Evolutionary conservation across 2,888 invertebrate species (phyloP), one percentile per base, ranked within the genome.

Genomic region (Aproaerema taeniolella): DNA sequence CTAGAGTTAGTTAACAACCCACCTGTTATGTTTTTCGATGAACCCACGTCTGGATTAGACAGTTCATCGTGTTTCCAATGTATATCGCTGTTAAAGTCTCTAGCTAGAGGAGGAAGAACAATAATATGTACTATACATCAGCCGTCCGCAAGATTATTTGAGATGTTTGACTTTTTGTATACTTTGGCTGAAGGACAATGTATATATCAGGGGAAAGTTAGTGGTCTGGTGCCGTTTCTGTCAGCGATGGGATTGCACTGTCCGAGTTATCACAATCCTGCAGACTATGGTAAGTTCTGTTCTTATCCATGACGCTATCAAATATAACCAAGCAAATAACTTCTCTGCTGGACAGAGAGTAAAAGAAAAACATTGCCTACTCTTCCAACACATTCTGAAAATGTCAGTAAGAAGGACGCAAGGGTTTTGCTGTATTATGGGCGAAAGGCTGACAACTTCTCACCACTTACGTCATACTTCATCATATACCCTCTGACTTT

Each of bases 91-190:
- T 87, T 98, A 64, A 96, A 96, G 79, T 93, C 94, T 1, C 80
- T 98, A 56, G 95, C 97, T 9, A 89, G 95, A 57, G 95, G 95
- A 35, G 92, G 94, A 1, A 90, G 97, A 50, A 97, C 97, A 16
- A 95, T 98, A 47, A 95, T 98, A 50, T 98, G 97, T 69, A 97
- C 97, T 28, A 98, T 98, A 56, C 98, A 98, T 81, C 98, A 98
- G 75, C 98, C 98, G 8, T 96, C 96, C 52, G 97, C 98, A 24
- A 91, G 97, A 57, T 87, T 98, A 32, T 98, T 98, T 67, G 97
- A 98, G 82, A 97, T 96, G 91, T 98, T 98, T 68, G 97, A 98
- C 75, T 91, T 95, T 85, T 82, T 98, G 47, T 97, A 96, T 74
- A 92, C 96, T 67, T 73, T 98, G 61, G 94, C 96, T 7, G 96